Conservation (phyloP, 2,888 invertebrate genomes). For the Caenorhabditis zanzibari region DNA sequence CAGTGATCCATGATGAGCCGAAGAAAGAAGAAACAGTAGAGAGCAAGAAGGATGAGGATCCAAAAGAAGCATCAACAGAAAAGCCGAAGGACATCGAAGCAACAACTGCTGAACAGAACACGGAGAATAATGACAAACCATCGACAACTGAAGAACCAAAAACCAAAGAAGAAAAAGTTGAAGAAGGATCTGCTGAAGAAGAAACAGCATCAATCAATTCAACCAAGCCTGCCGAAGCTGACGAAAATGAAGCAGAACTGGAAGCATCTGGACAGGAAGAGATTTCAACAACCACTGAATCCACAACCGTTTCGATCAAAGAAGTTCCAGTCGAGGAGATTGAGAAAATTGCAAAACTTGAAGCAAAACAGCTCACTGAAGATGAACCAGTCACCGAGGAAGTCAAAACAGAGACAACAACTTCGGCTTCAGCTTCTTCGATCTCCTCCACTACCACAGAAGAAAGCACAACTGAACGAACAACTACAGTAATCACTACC, state of each 20-base stretch:
- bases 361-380: constrained; percentile 38
- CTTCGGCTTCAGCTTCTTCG: constrained; percentile 6
- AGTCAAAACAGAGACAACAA: constrained; percentile 13
- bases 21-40: constrained; percentile 10
- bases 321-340: constrained; percentile 39
- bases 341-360: constrained; percentile 39
- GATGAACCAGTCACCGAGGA: constrained; percentile 40
- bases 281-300: constrained; percentile 35
- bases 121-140: background rate
- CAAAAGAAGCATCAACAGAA: too few relatives aligned
- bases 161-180: background rate
- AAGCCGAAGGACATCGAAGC: constrained; percentile 1
- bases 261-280: constrained; percentile 57
- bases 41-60: background rate
- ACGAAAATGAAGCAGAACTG: constrained; percentile 47
- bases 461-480: constrained; percentile 5
- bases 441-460: constrained; percentile 11
- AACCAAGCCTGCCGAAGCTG: constrained; percentile 44
- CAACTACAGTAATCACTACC: constrained; percentile 28
- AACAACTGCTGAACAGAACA: too few relatives aligned
- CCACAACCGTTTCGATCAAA: constrained; percentile 41
- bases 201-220: constrained; percentile 11
- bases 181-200: constrained; percentile 1
- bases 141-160: constrained; percentile 16
- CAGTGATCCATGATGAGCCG: background rate